phyloP scores from a whole-genome alignment of 2,888 invertebrate species.

The Heliconius hortense region DNA sequence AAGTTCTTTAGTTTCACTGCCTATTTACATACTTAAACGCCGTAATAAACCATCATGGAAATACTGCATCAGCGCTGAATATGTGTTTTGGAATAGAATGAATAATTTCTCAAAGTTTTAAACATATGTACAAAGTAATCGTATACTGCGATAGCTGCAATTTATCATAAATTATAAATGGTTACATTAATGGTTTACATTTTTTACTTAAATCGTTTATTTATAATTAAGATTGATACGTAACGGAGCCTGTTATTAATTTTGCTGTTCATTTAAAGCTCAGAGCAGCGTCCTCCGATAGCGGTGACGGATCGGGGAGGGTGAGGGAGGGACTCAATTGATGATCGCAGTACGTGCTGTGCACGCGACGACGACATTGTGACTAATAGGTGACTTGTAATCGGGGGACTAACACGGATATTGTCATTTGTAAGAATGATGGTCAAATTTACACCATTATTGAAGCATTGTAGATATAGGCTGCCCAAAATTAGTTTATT shows the following conservation, averaged over 20 bases:
- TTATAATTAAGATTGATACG: slow-evolving; percentile 7
- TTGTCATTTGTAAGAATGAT: too few relatives aligned
- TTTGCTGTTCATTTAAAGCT: slow-evolving; percentile 65
- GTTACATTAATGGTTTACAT: slow-evolving; percentile 6
- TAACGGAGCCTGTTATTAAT: slow-evolving; percentile 56
- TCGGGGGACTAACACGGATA: slow-evolving; percentile 56
- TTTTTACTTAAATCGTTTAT: neutral
- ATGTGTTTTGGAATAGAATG: slow-evolving; percentile 1
- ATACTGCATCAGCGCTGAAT: neutral
- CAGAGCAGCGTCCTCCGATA: slow-evolving; percentile 61
- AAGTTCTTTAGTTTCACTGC: slow-evolving; percentile 11
- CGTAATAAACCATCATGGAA: neutral
- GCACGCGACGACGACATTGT: slow-evolving; percentile 60
- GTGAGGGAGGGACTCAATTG: slow-evolving; percentile 68
- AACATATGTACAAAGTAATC: neutral
- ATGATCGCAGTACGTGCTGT: slow-evolving; percentile 74
- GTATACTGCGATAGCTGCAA: too few relatives aligned
- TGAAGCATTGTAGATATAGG: too few relatives aligned
- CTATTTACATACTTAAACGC: slow-evolving; percentile 1
- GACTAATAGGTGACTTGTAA: slow-evolving; percentile 78
- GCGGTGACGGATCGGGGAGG: slow-evolving; percentile 72
- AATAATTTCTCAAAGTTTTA: neutral
- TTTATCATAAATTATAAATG: too few relatives aligned
- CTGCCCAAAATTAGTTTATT: too few relatives aligned
- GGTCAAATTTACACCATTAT: too few relatives aligned